Conservation (phyloP, 1,140 invertebrate genomes). For the Macrotrachela quadricornifera region DNA sequence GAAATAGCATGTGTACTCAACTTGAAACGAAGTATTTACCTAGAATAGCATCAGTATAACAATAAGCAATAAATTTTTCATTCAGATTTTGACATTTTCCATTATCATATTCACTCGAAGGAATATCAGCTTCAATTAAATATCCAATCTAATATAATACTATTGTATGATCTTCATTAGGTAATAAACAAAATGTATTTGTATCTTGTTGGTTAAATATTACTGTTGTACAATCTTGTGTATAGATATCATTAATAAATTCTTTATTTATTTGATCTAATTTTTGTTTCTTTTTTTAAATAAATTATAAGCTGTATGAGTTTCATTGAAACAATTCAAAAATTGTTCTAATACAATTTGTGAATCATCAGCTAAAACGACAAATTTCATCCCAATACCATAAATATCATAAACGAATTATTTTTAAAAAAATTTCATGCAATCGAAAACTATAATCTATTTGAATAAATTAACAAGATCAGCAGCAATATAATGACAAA, state of each 20-base stretch:
- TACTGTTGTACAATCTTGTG: background rate
- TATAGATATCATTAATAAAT: background rate
- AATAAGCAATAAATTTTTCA: constrained; percentile 7
- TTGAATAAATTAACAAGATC: too few species aligned
- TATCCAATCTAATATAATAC: constrained; percentile 1
- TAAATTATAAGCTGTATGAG: background rate
- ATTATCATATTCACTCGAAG: background rate
- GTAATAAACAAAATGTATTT: background rate
- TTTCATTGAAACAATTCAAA: constrained; percentile 1
- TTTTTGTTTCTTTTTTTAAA: background rate
- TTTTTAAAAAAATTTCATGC: too few species aligned
- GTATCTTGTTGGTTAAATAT: background rate
- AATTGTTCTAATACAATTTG: background rate
- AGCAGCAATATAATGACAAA: too few species aligned
- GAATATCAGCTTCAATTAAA: background rate
- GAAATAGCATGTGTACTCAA: too few species aligned
- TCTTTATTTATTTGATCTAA: background rate
- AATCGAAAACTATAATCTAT: too few species aligned
- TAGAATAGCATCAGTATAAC: constrained; percentile 5
- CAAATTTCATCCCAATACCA: constrained; percentile 7
- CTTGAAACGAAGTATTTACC: background rate
- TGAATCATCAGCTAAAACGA: constrained; percentile 1
- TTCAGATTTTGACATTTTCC: background rate
- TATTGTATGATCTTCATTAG: constrained; percentile 2
- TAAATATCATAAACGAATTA: background rate